Percentiles rank a stretch among this genome's conserved stretches.
These are phyloP conservation scores for Melinaea menophilus DNA, from an alignment of 2,888 invertebrate species.

Conservation along the genomic window DNA sequence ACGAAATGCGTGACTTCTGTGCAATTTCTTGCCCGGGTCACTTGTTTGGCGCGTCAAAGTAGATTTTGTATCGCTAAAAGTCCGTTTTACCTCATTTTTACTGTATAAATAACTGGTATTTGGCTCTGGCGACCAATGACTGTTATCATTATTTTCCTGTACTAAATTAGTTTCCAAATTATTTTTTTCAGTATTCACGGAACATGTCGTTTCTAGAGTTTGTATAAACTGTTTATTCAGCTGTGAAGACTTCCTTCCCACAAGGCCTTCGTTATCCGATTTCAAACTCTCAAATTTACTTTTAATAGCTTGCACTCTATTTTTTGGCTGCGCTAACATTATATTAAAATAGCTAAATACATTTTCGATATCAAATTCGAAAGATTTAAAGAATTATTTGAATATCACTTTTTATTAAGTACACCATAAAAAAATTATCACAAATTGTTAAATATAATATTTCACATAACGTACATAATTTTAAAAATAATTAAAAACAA, in stretches of 20 bases:
- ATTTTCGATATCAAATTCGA: constrained; percentile 41
- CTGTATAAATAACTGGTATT: constrained; percentile 64
- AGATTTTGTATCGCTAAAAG: constrained; percentile 53
- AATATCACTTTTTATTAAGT: neutral
- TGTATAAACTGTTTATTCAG: constrained; percentile 23
- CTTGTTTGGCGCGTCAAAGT: constrained; percentile 64
- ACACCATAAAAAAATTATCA: constrained; percentile 3
- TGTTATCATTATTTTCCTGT: constrained; percentile 20
- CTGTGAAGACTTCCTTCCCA: constrained; percentile 23
- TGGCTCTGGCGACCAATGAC: constrained; percentile 43
- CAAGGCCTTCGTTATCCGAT: constrained; percentile 47
- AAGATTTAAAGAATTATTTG: constrained; percentile 2
- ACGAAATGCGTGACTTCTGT: constrained; percentile 78
- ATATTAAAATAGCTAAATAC: constrained; percentile 55
- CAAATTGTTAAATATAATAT: constrained; percentile 2
- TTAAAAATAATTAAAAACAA: constrained; percentile 16
- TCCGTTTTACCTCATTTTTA: constrained; percentile 55
- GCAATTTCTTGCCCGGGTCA: constrained; percentile 76
- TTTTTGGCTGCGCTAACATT: constrained; percentile 69
- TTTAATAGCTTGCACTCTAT: constrained; percentile 81
- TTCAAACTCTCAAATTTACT: constrained; percentile 80
- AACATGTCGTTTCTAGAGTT: constrained; percentile 7
- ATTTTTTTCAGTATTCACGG: constrained; percentile 29
- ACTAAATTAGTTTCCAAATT: constrained; percentile 11
- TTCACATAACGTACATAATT: neutral